Conservation (phyloP, 2,113 vertebrate species). For the Dendropsophus ebraccatus region DNA sequence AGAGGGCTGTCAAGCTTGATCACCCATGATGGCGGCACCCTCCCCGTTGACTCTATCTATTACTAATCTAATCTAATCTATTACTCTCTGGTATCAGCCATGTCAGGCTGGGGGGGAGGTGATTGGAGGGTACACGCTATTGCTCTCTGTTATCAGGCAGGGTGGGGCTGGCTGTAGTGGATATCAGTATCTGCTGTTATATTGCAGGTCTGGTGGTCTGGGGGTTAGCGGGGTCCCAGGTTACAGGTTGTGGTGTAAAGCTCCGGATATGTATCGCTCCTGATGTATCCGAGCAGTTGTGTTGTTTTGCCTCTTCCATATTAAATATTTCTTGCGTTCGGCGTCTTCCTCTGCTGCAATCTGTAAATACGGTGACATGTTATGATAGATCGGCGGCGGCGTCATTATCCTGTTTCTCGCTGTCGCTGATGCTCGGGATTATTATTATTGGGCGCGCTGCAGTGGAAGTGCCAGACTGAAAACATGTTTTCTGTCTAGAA, state of each 20-base stretch:
- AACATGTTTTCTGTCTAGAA: conserved; percentile 41
- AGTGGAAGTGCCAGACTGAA: conserved; percentile 24
- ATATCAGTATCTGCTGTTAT: too few species aligned
- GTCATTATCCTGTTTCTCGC: conserved; percentile 29
- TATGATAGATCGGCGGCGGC: conserved; percentile 31
- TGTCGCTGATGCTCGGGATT: conserved; percentile 5
- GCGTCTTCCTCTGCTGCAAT: conserved; percentile 5
- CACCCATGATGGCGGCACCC: too few species aligned
- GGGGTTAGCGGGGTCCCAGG: too few species aligned
- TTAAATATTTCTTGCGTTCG: conserved; percentile 28
- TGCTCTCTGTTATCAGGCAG: not conserved
- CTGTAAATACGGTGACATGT: conserved; percentile 47
- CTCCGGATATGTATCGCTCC: not conserved
- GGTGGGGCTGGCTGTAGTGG: too few species aligned
- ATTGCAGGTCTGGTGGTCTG: not conserved
- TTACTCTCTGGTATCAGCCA: too few species aligned
- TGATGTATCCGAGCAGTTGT: not conserved
- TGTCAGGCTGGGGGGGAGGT: not conserved
- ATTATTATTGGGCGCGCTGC: conserved; percentile 18
- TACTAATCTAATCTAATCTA: too few species aligned
- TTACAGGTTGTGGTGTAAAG: not conserved
- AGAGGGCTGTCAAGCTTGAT: too few species aligned
- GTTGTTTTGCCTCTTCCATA: conserved; percentile 26
- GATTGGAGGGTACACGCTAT: not conserved
- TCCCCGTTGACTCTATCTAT: too few species aligned